Percentiles rank a stretch among this genome's conserved stretches.
These are phyloP conservation scores for Eledona agricola DNA, from an alignment of 2,888 invertebrate species.

Conservation along the genomic window DNA sequence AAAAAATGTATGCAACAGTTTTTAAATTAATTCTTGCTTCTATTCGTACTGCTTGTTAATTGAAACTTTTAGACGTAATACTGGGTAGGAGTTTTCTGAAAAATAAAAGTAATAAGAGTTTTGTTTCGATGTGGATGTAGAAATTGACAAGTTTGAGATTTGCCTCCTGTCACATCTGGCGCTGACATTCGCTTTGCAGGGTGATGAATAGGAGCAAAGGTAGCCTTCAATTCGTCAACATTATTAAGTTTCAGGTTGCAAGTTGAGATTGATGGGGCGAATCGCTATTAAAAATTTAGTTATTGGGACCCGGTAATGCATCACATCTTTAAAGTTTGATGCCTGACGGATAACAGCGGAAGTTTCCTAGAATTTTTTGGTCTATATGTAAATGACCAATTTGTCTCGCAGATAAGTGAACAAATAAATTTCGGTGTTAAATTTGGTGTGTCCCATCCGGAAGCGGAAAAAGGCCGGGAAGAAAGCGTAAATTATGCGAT, in stretches of 20 bases:
- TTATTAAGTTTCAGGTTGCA: constrained; percentile 37
- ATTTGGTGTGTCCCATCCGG: constrained; percentile 17
- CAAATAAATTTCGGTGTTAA: constrained; percentile 31
- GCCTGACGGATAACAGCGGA: constrained; percentile 24
- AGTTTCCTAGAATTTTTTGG: constrained; percentile 6
- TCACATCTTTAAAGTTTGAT: constrained; percentile 21
- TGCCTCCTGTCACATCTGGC: constrained; percentile 39
- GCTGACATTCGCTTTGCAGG: constrained; percentile 32
- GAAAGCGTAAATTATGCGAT: constrained; percentile 26
- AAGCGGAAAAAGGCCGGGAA: constrained; percentile 17
- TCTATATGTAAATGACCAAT: constrained; percentile 26
- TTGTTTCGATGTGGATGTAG: too few species aligned
- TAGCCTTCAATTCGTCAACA: constrained; percentile 36
- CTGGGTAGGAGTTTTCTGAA: too few species aligned
- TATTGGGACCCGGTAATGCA: constrained; percentile 15
- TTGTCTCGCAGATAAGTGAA: constrained; percentile 23
- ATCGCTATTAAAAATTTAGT: constrained; percentile 27
- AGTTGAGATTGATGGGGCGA: constrained; percentile 31
- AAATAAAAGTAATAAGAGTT: too few species aligned
- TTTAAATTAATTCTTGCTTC: too few species aligned
- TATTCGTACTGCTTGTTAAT: too few species aligned
- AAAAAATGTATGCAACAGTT: too few species aligned
- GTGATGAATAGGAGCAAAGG: constrained; percentile 36
- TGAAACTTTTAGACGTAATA: too few species aligned
- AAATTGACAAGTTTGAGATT: constrained; percentile 32